These are phyloP conservation scores for Orthosia gracilis DNA, from an alignment of 2,888 invertebrate species.

Conservation along the genomic window DNA sequence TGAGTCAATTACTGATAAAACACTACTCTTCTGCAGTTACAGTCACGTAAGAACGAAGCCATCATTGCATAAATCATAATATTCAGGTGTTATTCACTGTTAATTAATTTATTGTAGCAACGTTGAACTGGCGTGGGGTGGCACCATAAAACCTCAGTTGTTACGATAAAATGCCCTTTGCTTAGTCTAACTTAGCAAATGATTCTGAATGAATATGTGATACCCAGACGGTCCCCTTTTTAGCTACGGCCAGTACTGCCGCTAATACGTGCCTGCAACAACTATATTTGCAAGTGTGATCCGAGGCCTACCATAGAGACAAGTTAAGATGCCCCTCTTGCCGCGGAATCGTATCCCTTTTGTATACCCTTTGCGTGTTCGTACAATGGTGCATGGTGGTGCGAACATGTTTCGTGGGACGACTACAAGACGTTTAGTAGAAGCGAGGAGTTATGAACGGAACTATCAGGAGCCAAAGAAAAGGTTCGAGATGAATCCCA, in stretches of 20 bases:
- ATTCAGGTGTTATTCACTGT: background rate
- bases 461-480: background rate
- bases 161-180: background rate
- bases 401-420: constrained; percentile 12
- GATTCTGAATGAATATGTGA: background rate
- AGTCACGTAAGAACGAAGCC: background rate
- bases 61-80: background rate
- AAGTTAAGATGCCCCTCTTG: constrained; percentile 13
- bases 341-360: constrained; percentile 1
- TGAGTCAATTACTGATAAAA: background rate
- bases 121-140: constrained; percentile 5
- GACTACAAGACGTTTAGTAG: background rate
- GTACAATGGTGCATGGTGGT: background rate
- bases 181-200: too few relatives aligned
- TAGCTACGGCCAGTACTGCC: background rate
- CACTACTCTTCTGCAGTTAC: rapidly evolving
- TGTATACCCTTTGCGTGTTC: background rate
- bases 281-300: background rate
- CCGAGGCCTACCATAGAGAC: constrained; percentile 6
- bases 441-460: background rate
- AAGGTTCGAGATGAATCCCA: background rate
- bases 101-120: background rate
- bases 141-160: background rate
- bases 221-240: background rate
- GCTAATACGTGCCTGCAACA: background rate